phyloP scores from a whole-genome alignment of 2,113 vertebrate species.

The Rynchops niger region DNA sequence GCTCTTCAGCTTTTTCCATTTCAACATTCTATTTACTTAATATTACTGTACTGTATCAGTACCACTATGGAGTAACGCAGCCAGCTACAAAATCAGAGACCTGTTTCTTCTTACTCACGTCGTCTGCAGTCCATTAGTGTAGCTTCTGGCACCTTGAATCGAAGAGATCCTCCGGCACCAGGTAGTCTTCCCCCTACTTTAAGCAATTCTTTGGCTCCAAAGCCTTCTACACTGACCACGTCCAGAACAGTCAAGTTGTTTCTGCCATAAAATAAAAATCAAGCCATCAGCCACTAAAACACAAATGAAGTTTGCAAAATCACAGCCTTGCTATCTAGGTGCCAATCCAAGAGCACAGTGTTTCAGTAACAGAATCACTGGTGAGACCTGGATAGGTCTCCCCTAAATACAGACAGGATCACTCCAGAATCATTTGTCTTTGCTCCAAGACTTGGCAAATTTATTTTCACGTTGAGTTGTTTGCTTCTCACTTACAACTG shows the following conservation, averaged over 20 bases:
- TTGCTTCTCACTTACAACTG: background rate
- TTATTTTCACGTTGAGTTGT: background rate
- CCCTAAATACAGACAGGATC: background rate
- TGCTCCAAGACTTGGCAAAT: background rate
- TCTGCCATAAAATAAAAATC: slow-evolving; percentile 63
- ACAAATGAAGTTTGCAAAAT: background rate
- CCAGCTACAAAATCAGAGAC: background rate
- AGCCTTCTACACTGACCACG: slow-evolving; percentile 85
- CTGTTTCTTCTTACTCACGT: slow-evolving; percentile 78
- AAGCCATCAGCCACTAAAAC: background rate
- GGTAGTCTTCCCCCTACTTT: slow-evolving; percentile 92
- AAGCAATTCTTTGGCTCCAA: slow-evolving; percentile 91
- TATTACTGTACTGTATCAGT: background rate
- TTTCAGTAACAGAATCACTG: background rate
- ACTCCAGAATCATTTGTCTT: background rate
- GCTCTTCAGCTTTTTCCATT: background rate
- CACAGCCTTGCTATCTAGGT: background rate
- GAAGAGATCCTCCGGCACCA: slow-evolving; percentile 86
- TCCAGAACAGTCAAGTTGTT: slow-evolving; percentile 96
- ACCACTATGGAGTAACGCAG: background rate
- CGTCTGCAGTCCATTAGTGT: slow-evolving; percentile 94
- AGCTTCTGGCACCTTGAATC: slow-evolving; percentile 96
- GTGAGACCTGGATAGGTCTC: background rate
- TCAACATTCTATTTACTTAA: background rate
- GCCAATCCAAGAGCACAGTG: background rate